phyloP scores from a whole-genome alignment of 2,888 invertebrate species.

The Plagodis dolabraria region DNA sequence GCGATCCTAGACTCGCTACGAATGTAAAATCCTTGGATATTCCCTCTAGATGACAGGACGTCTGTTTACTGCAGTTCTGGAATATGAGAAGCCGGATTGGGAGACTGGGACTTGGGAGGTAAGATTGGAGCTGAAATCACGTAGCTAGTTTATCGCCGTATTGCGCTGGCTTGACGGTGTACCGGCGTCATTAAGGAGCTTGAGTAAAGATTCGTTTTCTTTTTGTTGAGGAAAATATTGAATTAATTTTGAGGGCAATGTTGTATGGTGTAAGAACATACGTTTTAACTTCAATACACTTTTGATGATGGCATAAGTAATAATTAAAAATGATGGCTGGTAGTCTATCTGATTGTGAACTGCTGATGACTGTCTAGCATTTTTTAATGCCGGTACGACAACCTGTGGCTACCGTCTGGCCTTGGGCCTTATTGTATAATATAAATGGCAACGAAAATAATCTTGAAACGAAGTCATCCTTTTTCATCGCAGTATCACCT shows the following conservation, averaged over 20 bases:
- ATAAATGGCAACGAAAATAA: too few relatives aligned
- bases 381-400: too few relatives aligned
- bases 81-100: slow-evolving; percentile 47
- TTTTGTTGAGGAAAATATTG: slow-evolving; percentile 4
- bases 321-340: too few relatives aligned
- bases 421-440: too few relatives aligned
- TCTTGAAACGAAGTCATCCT: too few relatives aligned
- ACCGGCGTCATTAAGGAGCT: slow-evolving; percentile 34
- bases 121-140: slow-evolving; percentile 77
- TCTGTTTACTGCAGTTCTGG: slow-evolving; percentile 40
- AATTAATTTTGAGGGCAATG: slow-evolving; percentile 3
- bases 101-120: slow-evolving; percentile 43
- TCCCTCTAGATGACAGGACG: slow-evolving; percentile 69
- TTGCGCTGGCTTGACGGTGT: slow-evolving; percentile 58
- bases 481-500: too few relatives aligned
- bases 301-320: too few relatives aligned
- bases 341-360: too few relatives aligned
- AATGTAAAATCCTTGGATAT: slow-evolving; percentile 71
- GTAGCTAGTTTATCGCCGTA: slow-evolving; percentile 75
- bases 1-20: slow-evolving; percentile 64
- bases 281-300: too few relatives aligned
- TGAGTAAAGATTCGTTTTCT: slow-evolving; percentile 15
- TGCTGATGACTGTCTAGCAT: too few relatives aligned
- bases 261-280: background rate
- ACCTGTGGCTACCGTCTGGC: too few relatives aligned